Evolutionary conservation across 2,888 invertebrate genomes (phyloP), one percentile per base, ranked within the genome.

Genomic region (Limenitis camilla): DNA sequence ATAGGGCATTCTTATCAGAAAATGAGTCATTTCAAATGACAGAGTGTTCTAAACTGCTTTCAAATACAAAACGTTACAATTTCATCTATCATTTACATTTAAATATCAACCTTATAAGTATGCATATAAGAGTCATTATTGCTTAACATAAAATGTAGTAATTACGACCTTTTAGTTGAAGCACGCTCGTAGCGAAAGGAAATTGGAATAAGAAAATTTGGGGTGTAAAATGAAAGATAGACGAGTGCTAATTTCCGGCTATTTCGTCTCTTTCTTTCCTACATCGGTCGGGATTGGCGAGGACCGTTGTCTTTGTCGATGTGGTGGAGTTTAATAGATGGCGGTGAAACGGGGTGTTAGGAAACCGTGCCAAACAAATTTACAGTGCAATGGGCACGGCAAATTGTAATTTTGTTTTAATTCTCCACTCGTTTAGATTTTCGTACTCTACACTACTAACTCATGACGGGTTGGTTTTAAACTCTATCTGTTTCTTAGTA

Each of bases 141-240:
- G 49, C 45, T 10, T 64, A 60, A 40, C 32, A 9, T 19, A 9
- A 7, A 11, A 5, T 5, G 41, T 50, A 57, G 61, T 64, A 67
- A 72, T 79, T 81, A 72, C 60, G 78, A 61, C 73, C 63, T 64
- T 66, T 69, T 65, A 74, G 74, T 77, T 74, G 70, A 72, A 66
- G 62, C 61, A 61, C 69, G 74, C 74, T 79, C 76, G 80, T 78
- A 74, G 78, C 74, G 66, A 81, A 76, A 82, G 89, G 91, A 91
- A 91, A 91, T 91, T 91, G 91, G 91, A 91, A 91, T 91, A 91
- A 91, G 91, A 91, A 91, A 91, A 91, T 91, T 91, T 90, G 89
- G 91, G 91, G 91, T 91, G 91, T 91, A 91, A 91, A 91, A 91
- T 91, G 91, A 91, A 91, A 91, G 91, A 91, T 91, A 91, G 91